Percentiles rank a stretch among this genome's conserved stretches.
These are phyloP conservation scores for Cephonodes hylas DNA, from an alignment of 2,888 invertebrate species.

Conservation along the genomic window DNA sequence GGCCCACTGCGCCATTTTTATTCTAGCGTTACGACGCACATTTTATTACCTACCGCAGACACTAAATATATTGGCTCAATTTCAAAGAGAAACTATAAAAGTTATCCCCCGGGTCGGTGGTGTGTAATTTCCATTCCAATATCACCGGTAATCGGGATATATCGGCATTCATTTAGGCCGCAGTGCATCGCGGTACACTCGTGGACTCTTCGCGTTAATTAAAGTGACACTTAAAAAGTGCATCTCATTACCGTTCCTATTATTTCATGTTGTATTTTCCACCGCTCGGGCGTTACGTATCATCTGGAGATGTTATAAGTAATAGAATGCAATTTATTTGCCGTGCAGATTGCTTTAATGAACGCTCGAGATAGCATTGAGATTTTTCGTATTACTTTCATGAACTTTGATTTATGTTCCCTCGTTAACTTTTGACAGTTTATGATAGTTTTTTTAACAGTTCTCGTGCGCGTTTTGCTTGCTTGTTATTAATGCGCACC, in stretches of 20 bases:
- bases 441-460: not conserved
- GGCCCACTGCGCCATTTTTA: conserved; percentile 26
- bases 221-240: conserved; percentile 7
- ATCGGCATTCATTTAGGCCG: not conserved
- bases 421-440: not conserved
- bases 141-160: not conserved
- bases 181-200: not conserved
- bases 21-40: conserved; percentile 18
- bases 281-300: not conserved
- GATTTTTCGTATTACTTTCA: not conserved
- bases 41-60: conserved; percentile 27
- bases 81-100: conserved; percentile 33
- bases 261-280: not conserved
- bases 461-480: not conserved
- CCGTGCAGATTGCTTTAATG: not conserved
- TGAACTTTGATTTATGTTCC: not conserved
- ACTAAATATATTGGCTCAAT: conserved; percentile 26
- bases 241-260: not conserved
- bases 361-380: not conserved
- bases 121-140: conserved; percentile 7
- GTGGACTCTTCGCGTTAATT: not conserved
- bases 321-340: not conserved
- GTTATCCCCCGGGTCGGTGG: conserved; percentile 9
- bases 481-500: not conserved
- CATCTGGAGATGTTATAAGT: not conserved